phyloP scores from a whole-genome alignment of 2,797 vertebrate species.

The Gobionotothen gibberifrons region DNA sequence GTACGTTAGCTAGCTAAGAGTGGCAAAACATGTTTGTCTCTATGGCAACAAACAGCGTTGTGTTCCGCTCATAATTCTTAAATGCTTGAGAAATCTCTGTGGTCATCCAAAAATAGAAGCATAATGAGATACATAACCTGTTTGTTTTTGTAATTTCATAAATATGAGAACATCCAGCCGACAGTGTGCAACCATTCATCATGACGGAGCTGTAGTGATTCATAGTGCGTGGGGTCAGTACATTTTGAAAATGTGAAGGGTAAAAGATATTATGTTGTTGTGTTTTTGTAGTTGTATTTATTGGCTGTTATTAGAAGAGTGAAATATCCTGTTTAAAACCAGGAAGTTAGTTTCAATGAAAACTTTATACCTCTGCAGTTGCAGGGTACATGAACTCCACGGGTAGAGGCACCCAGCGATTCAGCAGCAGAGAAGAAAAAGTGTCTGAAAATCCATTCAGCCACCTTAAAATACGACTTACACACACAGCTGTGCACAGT shows the following conservation, averaged over 20 bases:
- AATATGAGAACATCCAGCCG: too few species aligned
- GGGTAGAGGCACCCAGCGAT: constrained; percentile 46
- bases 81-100: too few species aligned
- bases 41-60: too few species aligned
- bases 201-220: too few species aligned
- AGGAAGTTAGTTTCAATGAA: constrained; percentile 17
- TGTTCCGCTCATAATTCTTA: too few species aligned
- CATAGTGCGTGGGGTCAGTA: too few species aligned
- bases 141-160: too few species aligned
- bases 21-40: too few species aligned
- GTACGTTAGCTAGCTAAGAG: too few species aligned
- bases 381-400: constrained; percentile 26
- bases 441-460: constrained; percentile 67
- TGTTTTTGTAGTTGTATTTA: neutral
- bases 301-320: neutral
- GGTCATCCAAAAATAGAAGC: too few species aligned
- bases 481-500: constrained; percentile 72
- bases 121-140: too few species aligned
- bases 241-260: neutral
- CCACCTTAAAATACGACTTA: constrained; percentile 63
- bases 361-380: constrained; percentile 35
- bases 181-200: too few species aligned
- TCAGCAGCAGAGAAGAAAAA: constrained; percentile 54
- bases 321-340: neutral
- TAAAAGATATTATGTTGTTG: neutral